Conservation (phyloP, 2,113 vertebrate species). For the Prunella himalayana region DNA sequence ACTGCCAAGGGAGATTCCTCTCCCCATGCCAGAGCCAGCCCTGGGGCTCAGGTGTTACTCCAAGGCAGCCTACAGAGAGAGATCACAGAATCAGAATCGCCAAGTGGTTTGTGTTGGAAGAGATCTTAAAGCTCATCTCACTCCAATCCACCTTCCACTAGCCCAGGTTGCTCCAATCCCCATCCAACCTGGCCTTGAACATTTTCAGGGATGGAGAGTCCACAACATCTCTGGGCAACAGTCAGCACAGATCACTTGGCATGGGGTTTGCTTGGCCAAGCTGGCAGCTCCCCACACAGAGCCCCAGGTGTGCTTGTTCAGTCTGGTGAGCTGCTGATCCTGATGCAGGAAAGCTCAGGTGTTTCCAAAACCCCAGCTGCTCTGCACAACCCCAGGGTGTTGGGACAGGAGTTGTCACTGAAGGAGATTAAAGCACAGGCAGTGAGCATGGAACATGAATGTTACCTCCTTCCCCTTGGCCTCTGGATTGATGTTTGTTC, state of each 20-base stretch:
- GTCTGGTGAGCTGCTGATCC: not conserved
- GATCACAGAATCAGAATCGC: not conserved
- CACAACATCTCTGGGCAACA: not conserved
- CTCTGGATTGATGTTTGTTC: not conserved
- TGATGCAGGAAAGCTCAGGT: not conserved
- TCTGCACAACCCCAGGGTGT: not conserved
- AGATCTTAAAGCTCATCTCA: not conserved
- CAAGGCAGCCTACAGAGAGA: not conserved
- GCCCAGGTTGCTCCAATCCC: not conserved
- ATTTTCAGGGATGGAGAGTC: not conserved
- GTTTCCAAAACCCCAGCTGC: not conserved
- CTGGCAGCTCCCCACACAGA: not conserved
- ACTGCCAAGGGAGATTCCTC: not conserved
- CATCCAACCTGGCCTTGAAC: not conserved
- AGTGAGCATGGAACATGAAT: not conserved
- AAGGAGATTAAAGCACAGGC: not conserved
- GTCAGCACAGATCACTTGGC: not conserved
- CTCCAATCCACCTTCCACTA: not conserved
- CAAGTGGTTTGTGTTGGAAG: not conserved
- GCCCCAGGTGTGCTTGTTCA: not conserved
- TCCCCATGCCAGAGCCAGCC: not conserved
- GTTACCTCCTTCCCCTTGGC: not conserved
- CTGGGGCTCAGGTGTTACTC: not conserved
- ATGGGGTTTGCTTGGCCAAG: not conserved
- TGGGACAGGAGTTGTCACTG: accelerated